Evolutionary conservation across 2,113 vertebrate species (phyloP).

Genomic region (Hippocampus mohnikei): DNA sequence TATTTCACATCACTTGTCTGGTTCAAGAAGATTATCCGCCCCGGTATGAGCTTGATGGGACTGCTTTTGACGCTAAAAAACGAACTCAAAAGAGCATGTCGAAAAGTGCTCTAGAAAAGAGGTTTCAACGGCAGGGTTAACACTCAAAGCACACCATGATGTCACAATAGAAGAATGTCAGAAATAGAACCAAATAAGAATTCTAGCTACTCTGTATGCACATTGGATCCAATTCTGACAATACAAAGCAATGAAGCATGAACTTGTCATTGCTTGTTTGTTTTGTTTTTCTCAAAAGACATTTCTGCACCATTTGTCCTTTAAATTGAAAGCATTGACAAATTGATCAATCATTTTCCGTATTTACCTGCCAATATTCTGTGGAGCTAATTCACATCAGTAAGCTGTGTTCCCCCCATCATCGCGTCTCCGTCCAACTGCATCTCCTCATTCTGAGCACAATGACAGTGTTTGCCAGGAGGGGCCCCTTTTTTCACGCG

Average conservation of each 20-base stretch:
- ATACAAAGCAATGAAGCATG: background rate
- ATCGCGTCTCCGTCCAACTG: background rate
- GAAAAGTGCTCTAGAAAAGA: background rate
- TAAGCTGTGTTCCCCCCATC: conserved; percentile 1
- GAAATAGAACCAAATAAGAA: background rate
- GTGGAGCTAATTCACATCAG: background rate
- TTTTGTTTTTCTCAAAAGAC: background rate
- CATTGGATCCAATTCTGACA: background rate
- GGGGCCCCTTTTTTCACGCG: background rate
- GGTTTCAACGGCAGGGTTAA: background rate
- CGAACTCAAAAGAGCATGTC: background rate
- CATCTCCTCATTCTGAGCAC: conserved; percentile 5
- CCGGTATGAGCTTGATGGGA: background rate
- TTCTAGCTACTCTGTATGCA: background rate
- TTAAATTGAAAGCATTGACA: background rate
- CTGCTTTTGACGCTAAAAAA: background rate
- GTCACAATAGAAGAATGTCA: background rate
- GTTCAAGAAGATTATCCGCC: background rate
- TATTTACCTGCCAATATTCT: conserved; percentile 15
- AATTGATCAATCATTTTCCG: background rate
- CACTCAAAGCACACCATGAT: background rate
- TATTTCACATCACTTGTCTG: conserved; percentile 6
- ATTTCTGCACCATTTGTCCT: background rate
- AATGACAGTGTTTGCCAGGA: conserved; percentile 15
- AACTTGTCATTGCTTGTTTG: background rate